Evolutionary conservation across 2,797 vertebrate genomes (phyloP), one percentile per base, ranked within the genome.

Genomic region (Crossoptilon crossoptilon): DNA sequence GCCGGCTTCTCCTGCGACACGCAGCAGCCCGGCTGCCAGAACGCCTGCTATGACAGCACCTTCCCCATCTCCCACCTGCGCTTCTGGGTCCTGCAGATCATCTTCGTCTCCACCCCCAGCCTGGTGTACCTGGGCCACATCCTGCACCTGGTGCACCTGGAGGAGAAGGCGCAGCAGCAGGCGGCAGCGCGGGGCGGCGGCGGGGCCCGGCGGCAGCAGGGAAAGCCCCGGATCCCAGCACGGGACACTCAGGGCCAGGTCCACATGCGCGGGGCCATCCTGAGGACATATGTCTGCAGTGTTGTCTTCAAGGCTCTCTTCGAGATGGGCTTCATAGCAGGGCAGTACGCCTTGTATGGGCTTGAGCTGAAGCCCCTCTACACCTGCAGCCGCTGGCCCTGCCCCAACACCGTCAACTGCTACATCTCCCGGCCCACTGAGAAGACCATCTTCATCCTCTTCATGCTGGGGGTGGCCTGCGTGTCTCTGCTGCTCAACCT

Each of bases 11-110:
- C 98, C 26, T 99, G 99, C 0, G 98, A 99, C 97, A 99, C 98
- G 11, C 98, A 99, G 96, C 98, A 99, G 96, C 98, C 98, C 0
- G 98, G 98, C 95, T 99, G 98, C 96, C 98, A 99, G 95, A 99
- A 98, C 0, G 98, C 99, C 90, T 99, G 98, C 96, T 99, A 99
- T 1, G 98, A 98, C 96, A 97, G 97, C 81, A 99, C 98, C 80
- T 99, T 99, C 96, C 98, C 98, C 51, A 98, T 99, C 92, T 99
- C 99, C 49, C 98, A 99, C 96, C 98, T 99, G 64, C 98, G 98
- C 90, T 99, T 99, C 97, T 99, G 98, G 98, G 98, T 99, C 87
- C 98, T 99, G 97, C 99, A 99, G 96, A 99, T 99, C 97, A 99
- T 99, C 94, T 99, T 99, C 0, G 97, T 99, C 88, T 99, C 98